Base-by-base conservation (phyloP, 1,140 invertebrate genomes). In the Lycorma delicatula region DNA sequence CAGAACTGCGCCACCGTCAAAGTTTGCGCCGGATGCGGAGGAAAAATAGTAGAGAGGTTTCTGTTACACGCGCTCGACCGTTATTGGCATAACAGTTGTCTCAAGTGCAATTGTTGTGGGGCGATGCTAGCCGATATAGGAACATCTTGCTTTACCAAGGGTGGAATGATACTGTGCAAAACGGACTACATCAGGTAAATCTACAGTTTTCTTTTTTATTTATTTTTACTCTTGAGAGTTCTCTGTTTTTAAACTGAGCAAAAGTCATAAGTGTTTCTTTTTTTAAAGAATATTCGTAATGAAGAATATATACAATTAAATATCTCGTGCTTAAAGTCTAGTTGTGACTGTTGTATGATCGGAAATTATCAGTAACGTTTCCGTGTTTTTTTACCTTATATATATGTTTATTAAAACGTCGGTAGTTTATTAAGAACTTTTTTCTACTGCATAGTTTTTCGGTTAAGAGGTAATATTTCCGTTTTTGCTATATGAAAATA, bases 161-260 rank as follows among this genome's bases (percentile, higher is more conserved):
- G 84, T 52, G 89, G 88, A 64, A 91, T 94, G 87, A 93, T 94
- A 69, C 80, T 96, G 64, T 96, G 92, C 81, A 90, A 89, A 81
- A 84, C 81, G 72, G 93, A 96, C 75, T 96, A 96, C 74, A 83
- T 87, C 71, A 90, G 87, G 93, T 96, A 77, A 83, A 80, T 60
- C n/a, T 48, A 13, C 13, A 38, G 3, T 38, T 13, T 3, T 38
- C 13, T 38, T 38, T 12, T 38, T 13, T 38, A n/a, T 38, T 38
- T 38, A n/a, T 38, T 13, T 38, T 4, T 38, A 38, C 13, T 38
- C 36, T 3, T n/a, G n/a, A n/a, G n/a, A n/a, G n/a, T n/a, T n/a
- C n/a, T n/a, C n/a, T n/a, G n/a, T n/a, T n/a, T n/a, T n/a, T n/a
- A n/a, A n/a, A n/a, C n/a, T n/a, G n/a, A n/a, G n/a, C n/a, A n/a